These are phyloP conservation scores for Carassius carassius DNA, from an alignment of 2,113 vertebrate genomes.

Conservation along the genomic window DNA sequence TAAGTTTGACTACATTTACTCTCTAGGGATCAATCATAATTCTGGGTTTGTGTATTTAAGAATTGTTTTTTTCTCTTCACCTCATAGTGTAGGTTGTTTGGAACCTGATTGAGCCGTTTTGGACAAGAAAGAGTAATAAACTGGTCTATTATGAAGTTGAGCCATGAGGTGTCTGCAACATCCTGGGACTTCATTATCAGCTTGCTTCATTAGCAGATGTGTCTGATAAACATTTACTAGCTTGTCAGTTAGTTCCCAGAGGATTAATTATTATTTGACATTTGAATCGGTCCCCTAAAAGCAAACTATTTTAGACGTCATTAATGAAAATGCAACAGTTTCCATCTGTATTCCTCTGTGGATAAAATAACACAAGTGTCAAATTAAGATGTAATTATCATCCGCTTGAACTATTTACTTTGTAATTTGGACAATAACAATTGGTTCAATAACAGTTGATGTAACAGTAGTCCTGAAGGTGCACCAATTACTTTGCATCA, in stretches of 20 bases:
- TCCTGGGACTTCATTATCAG: conserved; percentile 50
- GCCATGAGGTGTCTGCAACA: neutral
- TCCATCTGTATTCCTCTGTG: neutral
- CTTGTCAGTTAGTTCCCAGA: conserved; percentile 28
- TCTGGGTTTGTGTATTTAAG: neutral
- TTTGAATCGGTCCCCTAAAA: conserved; percentile 39
- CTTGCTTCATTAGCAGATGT: conserved; percentile 46
- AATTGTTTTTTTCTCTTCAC: neutral
- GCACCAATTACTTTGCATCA: neutral
- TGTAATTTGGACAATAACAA: neutral
- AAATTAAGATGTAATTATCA: neutral
- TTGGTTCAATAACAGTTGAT: neutral
- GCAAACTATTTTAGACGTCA: conserved; percentile 44
- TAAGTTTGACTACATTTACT: neutral
- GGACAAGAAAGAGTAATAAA: conserved; percentile 8
- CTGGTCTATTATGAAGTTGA: conserved; percentile 12
- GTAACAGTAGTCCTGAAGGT: conserved; percentile 25
- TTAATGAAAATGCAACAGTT: conserved; percentile 49
- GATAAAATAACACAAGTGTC: neutral
- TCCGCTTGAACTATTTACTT: neutral
- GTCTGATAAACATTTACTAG: conserved; percentile 52
- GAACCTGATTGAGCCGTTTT: neutral
- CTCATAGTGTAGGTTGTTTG: neutral
- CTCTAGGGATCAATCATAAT: neutral
- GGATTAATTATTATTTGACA: conserved; percentile 59